Evolutionary conservation across 1,140 invertebrate genomes (phyloP), one percentile per base, ranked within the genome.

Genomic region (Philopotamus ludificatus): DNA sequence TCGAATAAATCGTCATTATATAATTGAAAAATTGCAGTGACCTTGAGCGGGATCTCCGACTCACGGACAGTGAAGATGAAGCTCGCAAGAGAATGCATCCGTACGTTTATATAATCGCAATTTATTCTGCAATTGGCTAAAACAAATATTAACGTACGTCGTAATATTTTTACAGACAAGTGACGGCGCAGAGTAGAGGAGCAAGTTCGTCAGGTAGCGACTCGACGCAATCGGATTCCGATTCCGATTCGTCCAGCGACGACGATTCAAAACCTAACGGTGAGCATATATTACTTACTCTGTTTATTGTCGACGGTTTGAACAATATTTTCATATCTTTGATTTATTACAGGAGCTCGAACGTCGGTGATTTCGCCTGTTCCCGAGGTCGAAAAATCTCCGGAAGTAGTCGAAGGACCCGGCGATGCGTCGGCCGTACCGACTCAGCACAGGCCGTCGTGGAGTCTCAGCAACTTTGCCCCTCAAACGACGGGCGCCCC

Each of bases 381-480:
- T 0, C 51, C 44, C 8, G 51, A 63, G 12, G 22, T 64, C 3
- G 66, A 74, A 12, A 66, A 71, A 66, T 50, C 72, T 1, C 67
- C 71, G 21, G 71, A 74, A 12, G 69, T 73, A 1, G 72, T 75
- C 18, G 73, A 74, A 26, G 72, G 74, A 2, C 65, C 68, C 3
- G 68, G 68, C 2, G 65, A 66, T 57, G 54, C 49, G n/a, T 47
- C 64, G 9, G 4, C 28, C 4, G 26, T 50, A 16, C 49, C 63
- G 22, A 74, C 75, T 26, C 72, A 71, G 10, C 73, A 75, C 59
- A 71, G 74, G 1, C 54, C 74, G 3, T 79, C 78, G 0, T 80
- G 79, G 79, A 68, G 74, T 16, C 74, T 79, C 3, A 73, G 71
- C 7, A 79, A 79, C 73, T 81, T 81, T 72, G 77, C 73, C 0